Conservation (phyloP, 92 coral and sea anemone genomes). For the Pocillopora grandis region DNA sequence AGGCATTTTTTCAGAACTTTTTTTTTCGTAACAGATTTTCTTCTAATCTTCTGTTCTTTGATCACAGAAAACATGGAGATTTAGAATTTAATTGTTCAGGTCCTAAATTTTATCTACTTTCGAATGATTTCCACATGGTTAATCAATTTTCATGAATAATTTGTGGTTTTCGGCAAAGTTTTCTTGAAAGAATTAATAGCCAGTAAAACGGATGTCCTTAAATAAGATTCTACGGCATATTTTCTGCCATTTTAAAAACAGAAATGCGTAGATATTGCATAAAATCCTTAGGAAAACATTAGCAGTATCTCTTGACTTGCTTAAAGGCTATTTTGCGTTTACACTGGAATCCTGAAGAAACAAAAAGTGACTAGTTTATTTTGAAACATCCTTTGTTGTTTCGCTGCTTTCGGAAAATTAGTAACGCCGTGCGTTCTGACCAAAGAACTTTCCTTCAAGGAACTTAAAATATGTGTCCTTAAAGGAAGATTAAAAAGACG, state of each 20-base stretch:
- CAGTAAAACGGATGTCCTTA: slow-evolving; percentile 6
- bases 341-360: background rate
- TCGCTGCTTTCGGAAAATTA: background rate
- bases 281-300: background rate
- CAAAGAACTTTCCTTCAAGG: slow-evolving; percentile 1
- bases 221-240: background rate
- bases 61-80: no score
- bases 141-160: no score
- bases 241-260: background rate
- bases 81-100: no score
- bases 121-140: no score
- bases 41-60: no score
- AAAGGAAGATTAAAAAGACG: slow-evolving; percentile 13
- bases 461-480: slow-evolving; percentile 14
- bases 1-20: no score
- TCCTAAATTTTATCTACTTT: no score
- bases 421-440: background rate
- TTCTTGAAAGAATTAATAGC: no score
- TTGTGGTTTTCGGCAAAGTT: no score
- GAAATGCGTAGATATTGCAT: background rate
- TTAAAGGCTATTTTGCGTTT: background rate
- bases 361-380: background rate
- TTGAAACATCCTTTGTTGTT: background rate
- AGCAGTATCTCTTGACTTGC: no score
- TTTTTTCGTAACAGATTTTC: no score